These are phyloP conservation scores for Onchidella celtica DNA, from an alignment of 2,888 invertebrate genomes.

Conservation along the genomic window DNA sequence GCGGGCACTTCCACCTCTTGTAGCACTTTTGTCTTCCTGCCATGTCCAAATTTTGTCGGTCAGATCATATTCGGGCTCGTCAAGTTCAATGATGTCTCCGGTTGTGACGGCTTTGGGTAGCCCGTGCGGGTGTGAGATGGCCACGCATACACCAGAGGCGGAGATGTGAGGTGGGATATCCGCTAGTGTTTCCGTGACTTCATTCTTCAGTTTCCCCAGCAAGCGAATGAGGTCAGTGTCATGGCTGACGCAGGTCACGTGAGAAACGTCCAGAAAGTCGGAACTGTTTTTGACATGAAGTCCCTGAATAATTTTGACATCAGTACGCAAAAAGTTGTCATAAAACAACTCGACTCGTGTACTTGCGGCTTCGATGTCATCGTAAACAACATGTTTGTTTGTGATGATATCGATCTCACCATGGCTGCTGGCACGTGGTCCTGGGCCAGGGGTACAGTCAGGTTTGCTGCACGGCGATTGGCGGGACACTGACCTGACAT, in stretches of 20 bases:
- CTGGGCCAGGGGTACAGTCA: background rate
- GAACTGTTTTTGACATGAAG: background rate
- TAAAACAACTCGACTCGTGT: background rate
- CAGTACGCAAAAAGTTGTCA: background rate
- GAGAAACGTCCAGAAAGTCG: background rate
- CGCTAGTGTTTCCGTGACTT: background rate
- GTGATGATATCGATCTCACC: background rate
- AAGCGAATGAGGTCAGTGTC: background rate
- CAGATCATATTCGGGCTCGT: background rate
- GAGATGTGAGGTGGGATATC: background rate
- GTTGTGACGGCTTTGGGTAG: background rate
- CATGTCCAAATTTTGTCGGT: background rate
- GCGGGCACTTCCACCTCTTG: too few relatives aligned
- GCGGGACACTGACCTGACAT: background rate
- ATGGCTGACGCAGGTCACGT: background rate
- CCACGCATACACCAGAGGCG: background rate
- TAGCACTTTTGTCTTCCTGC: background rate
- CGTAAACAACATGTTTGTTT: conserved; percentile 4
- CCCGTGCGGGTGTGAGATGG: background rate
- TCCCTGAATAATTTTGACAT: background rate
- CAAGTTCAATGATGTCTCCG: background rate
- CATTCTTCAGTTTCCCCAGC: background rate
- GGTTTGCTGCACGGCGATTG: background rate
- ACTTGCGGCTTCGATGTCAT: background rate
- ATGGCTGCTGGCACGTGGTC: background rate